Conservation (phyloP, 2,113 vertebrate genomes). For the Oxyura jamaicensis region DNA sequence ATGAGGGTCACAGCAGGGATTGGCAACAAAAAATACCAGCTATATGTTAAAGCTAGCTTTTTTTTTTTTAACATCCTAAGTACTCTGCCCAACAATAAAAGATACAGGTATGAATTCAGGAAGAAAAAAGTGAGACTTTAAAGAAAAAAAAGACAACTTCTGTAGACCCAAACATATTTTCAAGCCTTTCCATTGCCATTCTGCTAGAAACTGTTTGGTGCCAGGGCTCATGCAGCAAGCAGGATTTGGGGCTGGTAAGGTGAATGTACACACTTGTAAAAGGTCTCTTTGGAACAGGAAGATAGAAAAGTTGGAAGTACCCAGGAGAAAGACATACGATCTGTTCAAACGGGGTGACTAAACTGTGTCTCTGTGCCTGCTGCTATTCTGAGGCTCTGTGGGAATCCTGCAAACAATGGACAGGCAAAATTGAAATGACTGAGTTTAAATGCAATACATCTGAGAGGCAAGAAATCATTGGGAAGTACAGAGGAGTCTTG, state of each 20-base stretch:
- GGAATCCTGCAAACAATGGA: background rate
- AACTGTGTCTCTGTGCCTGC: accelerated
- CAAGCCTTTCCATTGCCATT: background rate
- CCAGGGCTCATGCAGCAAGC: background rate
- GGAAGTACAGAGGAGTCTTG: background rate
- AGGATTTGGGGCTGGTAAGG: background rate
- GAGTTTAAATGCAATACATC: background rate
- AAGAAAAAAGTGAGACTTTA: background rate
- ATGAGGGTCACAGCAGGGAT: background rate
- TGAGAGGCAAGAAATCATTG: background rate
- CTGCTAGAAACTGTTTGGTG: background rate
- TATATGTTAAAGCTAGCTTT: background rate
- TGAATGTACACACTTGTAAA: background rate
- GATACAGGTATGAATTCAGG: background rate
- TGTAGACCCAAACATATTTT: background rate
- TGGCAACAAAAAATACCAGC: background rate
- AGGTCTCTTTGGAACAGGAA: background rate
- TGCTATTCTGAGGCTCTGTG: background rate
- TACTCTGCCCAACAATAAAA: background rate
- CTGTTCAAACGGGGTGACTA: background rate
- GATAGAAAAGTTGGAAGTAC: background rate
- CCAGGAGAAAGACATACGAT: background rate
- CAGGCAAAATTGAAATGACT: background rate
- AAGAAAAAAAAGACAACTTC: background rate
- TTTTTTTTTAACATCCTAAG: background rate